Percentiles rank a stretch among this genome's conserved stretches.
Evolutionary conservation across 2,113 vertebrate genomes (phyloP).

Genomic region (Egretta garzetta): DNA sequence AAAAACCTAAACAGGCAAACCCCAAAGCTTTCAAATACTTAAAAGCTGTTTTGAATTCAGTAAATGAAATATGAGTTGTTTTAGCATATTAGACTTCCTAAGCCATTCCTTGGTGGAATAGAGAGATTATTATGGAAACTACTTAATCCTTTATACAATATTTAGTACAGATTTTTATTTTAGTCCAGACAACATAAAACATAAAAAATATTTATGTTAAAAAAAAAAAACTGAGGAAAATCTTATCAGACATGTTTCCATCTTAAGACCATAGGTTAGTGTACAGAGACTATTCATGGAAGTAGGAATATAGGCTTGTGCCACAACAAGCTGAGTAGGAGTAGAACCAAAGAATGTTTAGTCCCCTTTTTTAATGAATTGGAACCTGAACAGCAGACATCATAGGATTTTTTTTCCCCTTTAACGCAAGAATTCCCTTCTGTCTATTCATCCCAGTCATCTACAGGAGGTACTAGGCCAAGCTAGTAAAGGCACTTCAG

Average conservation of each 20-base stretch:
- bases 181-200: neutral
- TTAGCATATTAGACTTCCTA: neutral
- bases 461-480: neutral
- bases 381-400: neutral
- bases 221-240: neutral
- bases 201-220: neutral
- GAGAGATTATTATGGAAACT: neutral
- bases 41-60: neutral
- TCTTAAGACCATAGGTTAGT: neutral
- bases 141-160: neutral
- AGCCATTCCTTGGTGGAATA: neutral
- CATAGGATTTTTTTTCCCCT: neutral
- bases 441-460: neutral
- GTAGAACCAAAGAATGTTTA: neutral
- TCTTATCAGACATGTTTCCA: neutral
- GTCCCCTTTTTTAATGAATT: neutral
- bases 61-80: neutral
- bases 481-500: neutral
- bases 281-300: neutral
- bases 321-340: neutral
- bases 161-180: neutral
- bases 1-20: neutral
- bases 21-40: neutral
- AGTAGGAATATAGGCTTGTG: neutral
- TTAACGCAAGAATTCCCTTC: neutral